phyloP scores from a whole-genome alignment of 2,113 vertebrate genomes.

The Bos javanicus region DNA sequence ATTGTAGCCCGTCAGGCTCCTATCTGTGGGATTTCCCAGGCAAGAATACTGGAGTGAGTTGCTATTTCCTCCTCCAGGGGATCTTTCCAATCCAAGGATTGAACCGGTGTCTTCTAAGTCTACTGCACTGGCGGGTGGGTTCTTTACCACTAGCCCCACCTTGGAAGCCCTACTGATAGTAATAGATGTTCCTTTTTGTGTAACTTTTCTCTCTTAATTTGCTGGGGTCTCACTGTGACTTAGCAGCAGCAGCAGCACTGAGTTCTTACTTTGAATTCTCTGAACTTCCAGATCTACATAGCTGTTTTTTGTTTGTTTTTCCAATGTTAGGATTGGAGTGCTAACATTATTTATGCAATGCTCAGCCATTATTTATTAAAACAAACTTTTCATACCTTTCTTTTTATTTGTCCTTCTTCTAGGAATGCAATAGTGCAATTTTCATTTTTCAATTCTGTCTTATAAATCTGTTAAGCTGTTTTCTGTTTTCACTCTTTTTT shows the following conservation, averaged over 20 bases:
- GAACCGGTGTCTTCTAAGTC: neutral
- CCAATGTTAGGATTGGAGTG: neutral
- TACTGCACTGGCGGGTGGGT: neutral
- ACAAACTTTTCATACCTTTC: neutral
- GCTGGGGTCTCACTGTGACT: neutral
- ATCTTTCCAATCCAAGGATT: neutral
- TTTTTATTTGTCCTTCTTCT: neutral
- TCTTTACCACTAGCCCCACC: neutral
- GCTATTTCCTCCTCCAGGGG: neutral
- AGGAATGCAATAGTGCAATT: neutral
- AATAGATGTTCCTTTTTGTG: neutral
- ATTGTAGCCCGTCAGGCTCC: fast-evolving
- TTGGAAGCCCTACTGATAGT: neutral
- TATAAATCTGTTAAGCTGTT: neutral
- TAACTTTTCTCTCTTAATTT: neutral
- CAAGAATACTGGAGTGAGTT: neutral
- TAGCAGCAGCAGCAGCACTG: no score
- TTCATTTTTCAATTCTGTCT: neutral
- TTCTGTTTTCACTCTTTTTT: neutral
- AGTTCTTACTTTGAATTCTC: neutral
- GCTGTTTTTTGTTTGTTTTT: neutral
- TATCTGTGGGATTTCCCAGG: neutral
- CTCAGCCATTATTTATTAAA: neutral
- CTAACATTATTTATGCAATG: neutral
- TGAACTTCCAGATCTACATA: neutral